Conservation (phyloP, 1,140 invertebrate genomes). For the Piezodorus guildinii region DNA sequence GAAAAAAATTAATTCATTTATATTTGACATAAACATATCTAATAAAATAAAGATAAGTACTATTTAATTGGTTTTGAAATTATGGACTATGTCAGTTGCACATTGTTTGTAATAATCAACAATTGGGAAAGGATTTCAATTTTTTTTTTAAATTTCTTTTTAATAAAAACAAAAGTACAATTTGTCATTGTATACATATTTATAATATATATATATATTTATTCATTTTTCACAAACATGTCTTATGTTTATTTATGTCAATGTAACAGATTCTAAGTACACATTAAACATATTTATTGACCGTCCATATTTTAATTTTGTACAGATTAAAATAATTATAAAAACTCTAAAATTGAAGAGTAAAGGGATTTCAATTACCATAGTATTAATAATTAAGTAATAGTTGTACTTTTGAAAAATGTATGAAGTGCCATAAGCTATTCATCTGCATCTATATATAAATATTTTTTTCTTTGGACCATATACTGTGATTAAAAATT, state of each 20-base stretch:
- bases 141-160: too few relatives aligned
- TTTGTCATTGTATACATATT: too few relatives aligned
- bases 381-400: slow-evolving; percentile 1
- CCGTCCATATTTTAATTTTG: slow-evolving; percentile 20
- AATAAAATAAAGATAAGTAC: too few relatives aligned
- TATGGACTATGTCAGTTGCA: too few relatives aligned
- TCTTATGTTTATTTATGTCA: slow-evolving; percentile 22
- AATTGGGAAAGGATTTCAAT: too few relatives aligned
- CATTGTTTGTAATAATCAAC: too few relatives aligned
- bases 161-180: too few relatives aligned
- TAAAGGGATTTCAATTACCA: slow-evolving; percentile 17
- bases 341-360: slow-evolving; percentile 18
- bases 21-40: too few relatives aligned
- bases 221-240: slow-evolving; percentile 23
- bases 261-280: slow-evolving; percentile 22
- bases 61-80: too few relatives aligned
- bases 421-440: slow-evolving; percentile 11
- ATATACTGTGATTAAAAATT: slow-evolving; percentile 1
- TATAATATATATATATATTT: slow-evolving; percentile 11
- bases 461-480: not conserved
- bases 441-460: slow-evolving; percentile 4
- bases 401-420: slow-evolving; percentile 21
- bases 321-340: slow-evolving; percentile 20
- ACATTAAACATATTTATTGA: slow-evolving; percentile 22
- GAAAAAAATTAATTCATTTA: too few relatives aligned